Evolutionary conservation across 2,113 vertebrate genomes (phyloP), one percentile per base, ranked within the genome.

Genomic region (Salvelinus sp.): DNA sequence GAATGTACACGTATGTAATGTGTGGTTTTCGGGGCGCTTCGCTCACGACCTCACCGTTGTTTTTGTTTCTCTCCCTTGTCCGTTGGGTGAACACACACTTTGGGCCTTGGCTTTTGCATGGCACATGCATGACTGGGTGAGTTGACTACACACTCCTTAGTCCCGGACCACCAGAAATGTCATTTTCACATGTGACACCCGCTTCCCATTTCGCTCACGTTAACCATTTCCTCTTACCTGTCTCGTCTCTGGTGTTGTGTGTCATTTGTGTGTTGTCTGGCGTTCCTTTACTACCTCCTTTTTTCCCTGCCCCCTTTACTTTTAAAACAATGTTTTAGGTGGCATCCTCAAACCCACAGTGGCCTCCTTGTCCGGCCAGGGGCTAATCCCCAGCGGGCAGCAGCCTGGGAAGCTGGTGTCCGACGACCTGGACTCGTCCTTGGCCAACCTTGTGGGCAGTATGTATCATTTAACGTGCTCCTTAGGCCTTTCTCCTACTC

Each of bases 401-500:
- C 95, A 93, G 57, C 84, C 93, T 60, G 93, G 94, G 88, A 98
- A 96, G 81, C 92, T 98, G 84, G 96, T 98, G 78, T 97, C 96
- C 22, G 95, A 94, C 76, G 97, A 98, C 87, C 89, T 98, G 93
- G 96, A 98, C 88, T 98, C 96, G 2, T 97, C 96, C 60, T 91
- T 98, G 88, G 97, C 97, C 80, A 98, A 98, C 79, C 96, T 98
- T 62, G 97, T 98, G 75, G 97, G 97, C 89, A 98, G 97, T 98
- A 93, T 93, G 96, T 96, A 90, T 77, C 77, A 20, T 72, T 72
- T 28, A 0, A 1, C 44, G 6, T 54, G 16, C 30, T 7, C 6
- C 60, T 44, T 64, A 54, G 50, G 5, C 16, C 16, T 50, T 50
- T 50, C 48, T 54, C 50, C 3, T 18, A 54, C 50, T 44, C 10